Evolutionary conservation across 2,888 invertebrate genomes (phyloP).

Genomic region (Drosophila leonis): DNA sequence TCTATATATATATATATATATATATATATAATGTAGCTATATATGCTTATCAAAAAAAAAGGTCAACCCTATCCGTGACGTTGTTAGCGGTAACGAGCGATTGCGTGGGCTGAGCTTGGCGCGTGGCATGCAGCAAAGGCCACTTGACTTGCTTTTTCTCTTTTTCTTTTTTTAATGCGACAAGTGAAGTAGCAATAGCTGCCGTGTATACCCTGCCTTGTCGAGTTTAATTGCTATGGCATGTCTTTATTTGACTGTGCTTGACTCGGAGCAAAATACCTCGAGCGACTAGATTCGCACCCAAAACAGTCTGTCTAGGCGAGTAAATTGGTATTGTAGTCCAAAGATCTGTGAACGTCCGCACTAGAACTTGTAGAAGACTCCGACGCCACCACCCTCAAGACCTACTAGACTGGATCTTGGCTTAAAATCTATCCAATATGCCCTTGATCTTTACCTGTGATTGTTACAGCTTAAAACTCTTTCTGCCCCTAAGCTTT

Average conservation of each 20-base stretch:
- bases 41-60: conserved; percentile 14
- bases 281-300: no score
- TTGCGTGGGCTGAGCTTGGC: conserved; percentile 4
- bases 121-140: conserved; percentile 29
- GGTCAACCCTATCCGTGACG: conserved; percentile 57
- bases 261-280: no score
- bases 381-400: no score
- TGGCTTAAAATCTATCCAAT: no score
- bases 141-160: conserved; percentile 45
- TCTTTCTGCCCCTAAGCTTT: no score
- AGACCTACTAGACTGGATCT: no score
- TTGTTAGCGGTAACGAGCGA: conserved; percentile 67
- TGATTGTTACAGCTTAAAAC: no score
- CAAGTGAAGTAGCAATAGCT: conserved; percentile 18
- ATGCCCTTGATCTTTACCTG: no score
- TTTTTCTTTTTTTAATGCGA: conserved; percentile 1
- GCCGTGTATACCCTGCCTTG: conserved; percentile 9
- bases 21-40: background rate
- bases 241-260: background rate
- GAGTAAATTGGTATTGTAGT: no score
- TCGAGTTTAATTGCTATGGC: background rate
- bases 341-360: no score
- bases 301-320: no score
- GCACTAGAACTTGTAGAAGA: no score
- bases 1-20: background rate